Conservation (phyloP, 2,888 invertebrate species). For the Phragmatobia fuliginosa region DNA sequence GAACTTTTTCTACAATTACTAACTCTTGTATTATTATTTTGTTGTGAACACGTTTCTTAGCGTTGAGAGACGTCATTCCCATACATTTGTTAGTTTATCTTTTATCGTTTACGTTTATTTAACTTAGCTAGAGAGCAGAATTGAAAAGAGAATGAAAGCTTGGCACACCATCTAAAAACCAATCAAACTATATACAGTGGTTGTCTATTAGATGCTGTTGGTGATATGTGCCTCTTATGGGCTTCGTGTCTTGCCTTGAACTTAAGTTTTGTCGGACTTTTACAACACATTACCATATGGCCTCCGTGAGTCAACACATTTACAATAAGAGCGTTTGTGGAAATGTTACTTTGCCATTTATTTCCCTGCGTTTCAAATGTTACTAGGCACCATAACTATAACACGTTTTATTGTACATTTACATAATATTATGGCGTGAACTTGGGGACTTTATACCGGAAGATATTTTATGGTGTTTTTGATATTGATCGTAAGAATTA, state of each 20-base stretch:
- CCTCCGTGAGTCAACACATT: conserved; percentile 7
- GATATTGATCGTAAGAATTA: conserved; percentile 29
- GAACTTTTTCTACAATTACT: too few species aligned
- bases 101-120: too few species aligned
- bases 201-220: too few species aligned
- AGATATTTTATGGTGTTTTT: conserved; percentile 37
- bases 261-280: neutral
- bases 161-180: neutral
- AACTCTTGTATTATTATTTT: too few species aligned
- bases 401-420: conserved; percentile 35
- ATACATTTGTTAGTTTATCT: too few species aligned
- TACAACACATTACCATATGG: neutral
- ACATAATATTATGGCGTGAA: conserved; percentile 38
- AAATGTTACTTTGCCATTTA: conserved; percentile 21
- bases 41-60: too few species aligned
- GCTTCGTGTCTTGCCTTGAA: neutral
- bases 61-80: too few species aligned
- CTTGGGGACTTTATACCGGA: conserved; percentile 27
- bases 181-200: too few species aligned
- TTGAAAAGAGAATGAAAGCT: neutral
- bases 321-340: conserved; percentile 17
- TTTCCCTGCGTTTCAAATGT: conserved; percentile 24
- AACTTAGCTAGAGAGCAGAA: too few species aligned
- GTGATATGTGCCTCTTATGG: neutral
- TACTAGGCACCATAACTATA: conserved; percentile 25